Base-by-base conservation (phyloP, 2,888 invertebrate species). In the Prenolepis imparis region DNA sequence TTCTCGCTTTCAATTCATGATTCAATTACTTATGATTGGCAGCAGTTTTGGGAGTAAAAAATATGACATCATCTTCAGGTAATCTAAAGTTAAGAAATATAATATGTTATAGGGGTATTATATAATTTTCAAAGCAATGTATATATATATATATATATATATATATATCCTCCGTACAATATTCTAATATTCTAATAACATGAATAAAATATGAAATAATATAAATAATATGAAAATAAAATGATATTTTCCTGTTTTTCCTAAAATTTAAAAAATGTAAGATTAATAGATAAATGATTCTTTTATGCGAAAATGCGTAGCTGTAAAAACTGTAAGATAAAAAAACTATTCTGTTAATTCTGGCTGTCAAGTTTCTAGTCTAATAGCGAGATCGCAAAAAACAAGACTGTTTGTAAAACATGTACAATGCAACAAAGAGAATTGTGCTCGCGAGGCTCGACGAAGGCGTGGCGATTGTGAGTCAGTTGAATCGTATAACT, bases 391-490 rank as follows among this genome's bases (percentile, higher is more conserved):
- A 67, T 18, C 12, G 18, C 12, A 52, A 1, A n/a, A 18, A 64
- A 21, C 57, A 41, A 57, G 32, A 21, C 44, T 52, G 57, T 61
- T 41, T 68, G 39, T 32, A 70, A 24, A 57, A 39, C 18, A 18
- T 24, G 24, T 59, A 21, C 39, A 41, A 59, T 68, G 21, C 24
- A 72, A 78, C 72, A 78, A 78, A 78, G 73, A 61, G 44, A 57
- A 77, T 67, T 61, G 59, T 73, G 21, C 44, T 36, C 18, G 41
- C 8, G n/a, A 52, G 52, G 8, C 18, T 44, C 21, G 73, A 72
- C 57, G 59, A 80, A 80, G 78, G 78, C 73, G 78, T 80, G 78
- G 78, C 73, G 32, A 75, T 48, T 48, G 48, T 66, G 74, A 57
- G 55, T 55, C 68, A 68, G 57, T 57, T 44, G 73, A 80, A 12